Percentiles rank a stretch among this genome's conserved stretches.
These are phyloP conservation scores for Melanotaenia nigrans DNA, from an alignment of 2,797 vertebrate species.

Conservation along the genomic window DNA sequence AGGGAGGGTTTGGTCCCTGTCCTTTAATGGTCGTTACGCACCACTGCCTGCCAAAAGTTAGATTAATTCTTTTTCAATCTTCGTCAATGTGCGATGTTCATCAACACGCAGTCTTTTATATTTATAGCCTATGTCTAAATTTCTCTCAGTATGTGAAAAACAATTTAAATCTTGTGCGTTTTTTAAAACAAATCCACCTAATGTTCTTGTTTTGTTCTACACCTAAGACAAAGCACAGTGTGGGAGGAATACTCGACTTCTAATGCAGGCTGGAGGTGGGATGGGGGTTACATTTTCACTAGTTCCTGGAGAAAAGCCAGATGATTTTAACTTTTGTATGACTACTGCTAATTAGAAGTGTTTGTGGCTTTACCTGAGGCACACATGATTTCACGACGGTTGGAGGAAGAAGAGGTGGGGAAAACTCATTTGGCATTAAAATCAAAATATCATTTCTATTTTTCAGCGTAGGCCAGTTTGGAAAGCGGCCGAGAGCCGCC, in stretches of 20 bases:
- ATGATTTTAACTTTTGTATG: background rate
- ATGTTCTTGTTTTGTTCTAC: background rate
- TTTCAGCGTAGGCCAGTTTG: conserved; percentile 57
- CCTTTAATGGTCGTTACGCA: conserved; percentile 12
- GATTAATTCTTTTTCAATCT: background rate
- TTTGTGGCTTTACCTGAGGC: conserved; percentile 20
- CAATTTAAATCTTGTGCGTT: background rate
- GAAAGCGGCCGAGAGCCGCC: conserved; percentile 50
- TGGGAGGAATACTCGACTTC: conserved; percentile 9
- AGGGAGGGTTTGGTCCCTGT: conserved; percentile 13
- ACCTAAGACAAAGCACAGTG: conserved; percentile 9
- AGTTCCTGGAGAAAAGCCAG: background rate
- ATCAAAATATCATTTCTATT: conserved; percentile 37
- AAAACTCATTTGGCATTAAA: conserved; percentile 57
- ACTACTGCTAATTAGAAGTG: background rate
- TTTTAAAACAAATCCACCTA: background rate
- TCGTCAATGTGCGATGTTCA: background rate
- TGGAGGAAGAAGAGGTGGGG: conserved; percentile 53
- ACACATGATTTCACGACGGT: conserved; percentile 24
- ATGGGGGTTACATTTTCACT: conserved; percentile 1
- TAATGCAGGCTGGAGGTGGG: conserved; percentile 12
- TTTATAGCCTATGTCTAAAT: background rate
- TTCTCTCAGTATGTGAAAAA: background rate
- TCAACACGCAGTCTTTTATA: background rate
- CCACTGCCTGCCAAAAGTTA: conserved; percentile 4